phyloP scores from a whole-genome alignment of 2,797 vertebrate genomes.

The Synanceia verrucosa region DNA sequence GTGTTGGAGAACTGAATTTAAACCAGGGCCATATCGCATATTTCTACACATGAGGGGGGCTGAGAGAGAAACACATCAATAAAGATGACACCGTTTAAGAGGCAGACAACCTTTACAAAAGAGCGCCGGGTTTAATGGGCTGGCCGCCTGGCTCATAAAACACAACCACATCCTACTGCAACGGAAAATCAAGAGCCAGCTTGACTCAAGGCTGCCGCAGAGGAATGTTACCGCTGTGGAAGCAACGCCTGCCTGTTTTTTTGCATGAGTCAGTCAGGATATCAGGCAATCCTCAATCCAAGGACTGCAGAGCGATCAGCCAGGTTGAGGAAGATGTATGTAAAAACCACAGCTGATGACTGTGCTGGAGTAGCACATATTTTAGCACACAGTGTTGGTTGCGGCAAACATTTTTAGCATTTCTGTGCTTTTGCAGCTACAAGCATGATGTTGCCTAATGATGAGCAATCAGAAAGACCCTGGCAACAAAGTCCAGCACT shows the following conservation, averaged over 20 bases:
- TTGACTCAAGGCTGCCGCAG: slow-evolving; percentile 61
- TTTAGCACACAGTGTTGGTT: neutral
- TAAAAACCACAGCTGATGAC: slow-evolving; percentile 1
- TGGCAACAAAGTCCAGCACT: neutral
- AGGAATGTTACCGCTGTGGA: slow-evolving; percentile 34
- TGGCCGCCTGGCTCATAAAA: slow-evolving; percentile 79
- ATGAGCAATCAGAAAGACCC: slow-evolving; percentile 6
- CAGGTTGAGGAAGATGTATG: neutral
- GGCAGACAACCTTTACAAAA: slow-evolving; percentile 88
- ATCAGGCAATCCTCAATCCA: slow-evolving; percentile 8
- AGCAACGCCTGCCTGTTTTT: slow-evolving; percentile 3
- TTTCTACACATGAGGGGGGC: slow-evolving; percentile 67
- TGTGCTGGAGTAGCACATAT: neutral
- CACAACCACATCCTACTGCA: slow-evolving; percentile 66
- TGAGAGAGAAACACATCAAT: slow-evolving; percentile 80
- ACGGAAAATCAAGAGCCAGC: slow-evolving; percentile 40
- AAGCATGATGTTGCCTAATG: neutral
- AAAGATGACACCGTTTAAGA: slow-evolving; percentile 87
- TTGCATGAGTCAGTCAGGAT: slow-evolving; percentile 40
- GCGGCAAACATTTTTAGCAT: neutral
- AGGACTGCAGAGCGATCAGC: neutral
- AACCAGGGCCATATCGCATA: slow-evolving; percentile 80
- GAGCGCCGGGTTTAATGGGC: slow-evolving; percentile 82
- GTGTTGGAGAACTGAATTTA: slow-evolving; percentile 81
- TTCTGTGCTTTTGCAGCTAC: neutral